Conservation (phyloP, 1,140 invertebrate genomes). For the Reticulitermes speratus region DNA sequence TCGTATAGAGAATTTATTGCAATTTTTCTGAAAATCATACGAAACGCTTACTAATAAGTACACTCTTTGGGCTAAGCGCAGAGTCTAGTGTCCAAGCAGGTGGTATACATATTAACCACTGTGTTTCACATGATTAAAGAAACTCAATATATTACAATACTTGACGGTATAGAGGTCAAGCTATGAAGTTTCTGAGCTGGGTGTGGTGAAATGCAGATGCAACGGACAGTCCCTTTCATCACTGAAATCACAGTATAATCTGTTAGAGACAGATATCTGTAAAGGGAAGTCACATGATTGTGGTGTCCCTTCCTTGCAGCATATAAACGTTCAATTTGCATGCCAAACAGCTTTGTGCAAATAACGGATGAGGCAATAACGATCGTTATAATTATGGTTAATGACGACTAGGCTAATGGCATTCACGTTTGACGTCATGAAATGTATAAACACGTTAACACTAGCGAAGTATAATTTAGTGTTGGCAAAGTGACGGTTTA, state of each 20-base stretch:
- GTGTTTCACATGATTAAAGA: too few species aligned
- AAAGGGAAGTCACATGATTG: not conserved
- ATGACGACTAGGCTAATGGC: not conserved
- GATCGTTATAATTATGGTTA: not conserved
- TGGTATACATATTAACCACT: too few species aligned
- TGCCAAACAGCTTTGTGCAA: conserved; percentile 5
- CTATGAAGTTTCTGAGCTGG: too few species aligned
- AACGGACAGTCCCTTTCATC: not conserved
- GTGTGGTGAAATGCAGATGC: not conserved
- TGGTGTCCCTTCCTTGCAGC: not conserved
- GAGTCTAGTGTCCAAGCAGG: too few species aligned
- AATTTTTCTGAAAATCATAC: too few species aligned
- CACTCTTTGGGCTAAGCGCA: too few species aligned
- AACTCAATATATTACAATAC: too few species aligned
- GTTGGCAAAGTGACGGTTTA: too few species aligned
- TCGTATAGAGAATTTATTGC: too few species aligned
- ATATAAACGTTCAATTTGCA: not conserved
- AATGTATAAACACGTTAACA: not conserved
- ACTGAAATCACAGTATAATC: not conserved
- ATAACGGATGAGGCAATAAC: conserved; percentile 1
- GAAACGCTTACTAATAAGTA: too few species aligned
- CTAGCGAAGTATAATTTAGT: too few species aligned
- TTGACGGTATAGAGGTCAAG: too few species aligned
- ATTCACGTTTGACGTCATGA: not conserved
- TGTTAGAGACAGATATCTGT: not conserved